phyloP scores from a whole-genome alignment of 30 jellyfish, hydroid and myxozoan genomes.

The Turritopsis dohrnii region DNA sequence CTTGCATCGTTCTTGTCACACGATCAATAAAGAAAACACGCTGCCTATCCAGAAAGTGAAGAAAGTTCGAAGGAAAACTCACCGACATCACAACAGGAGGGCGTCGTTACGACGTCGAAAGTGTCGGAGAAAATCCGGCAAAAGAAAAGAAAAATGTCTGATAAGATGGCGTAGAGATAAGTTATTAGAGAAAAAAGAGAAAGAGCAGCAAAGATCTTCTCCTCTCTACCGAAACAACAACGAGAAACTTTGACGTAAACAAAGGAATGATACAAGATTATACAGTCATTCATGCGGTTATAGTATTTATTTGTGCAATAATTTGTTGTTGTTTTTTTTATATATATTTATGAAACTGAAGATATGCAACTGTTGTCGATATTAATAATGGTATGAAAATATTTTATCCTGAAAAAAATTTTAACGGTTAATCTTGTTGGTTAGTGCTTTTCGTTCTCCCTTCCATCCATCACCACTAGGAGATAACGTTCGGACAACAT shows the following conservation, averaged over 20 bases:
- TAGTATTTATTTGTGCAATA: not conserved
- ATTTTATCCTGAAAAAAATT: not conserved
- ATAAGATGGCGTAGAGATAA: conserved; percentile 12
- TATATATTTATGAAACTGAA: not conserved
- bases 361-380: not conserved
- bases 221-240: not conserved
- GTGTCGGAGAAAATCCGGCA: conserved; percentile 8
- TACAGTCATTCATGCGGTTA: not conserved
- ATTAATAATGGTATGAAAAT: not conserved
- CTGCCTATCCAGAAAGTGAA: not conserved
- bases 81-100: not conserved
- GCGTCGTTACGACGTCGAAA: conserved; percentile 3
- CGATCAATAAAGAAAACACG: not conserved
- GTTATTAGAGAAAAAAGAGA: not conserved
- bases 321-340: not conserved
- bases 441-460: not conserved
- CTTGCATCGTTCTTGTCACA: conserved; percentile 8
- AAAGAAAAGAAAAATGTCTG: not conserved
- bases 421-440: not conserved
- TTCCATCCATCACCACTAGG: not conserved
- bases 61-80: not conserved
- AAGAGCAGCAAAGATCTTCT: not conserved
- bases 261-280: not conserved
- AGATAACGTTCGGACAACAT: not conserved
- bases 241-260: not conserved